phyloP scores from a whole-genome alignment of 30 jellyfish, hydroid and myxozoan genomes.

The Hydractinia symbiolongicarpus region DNA sequence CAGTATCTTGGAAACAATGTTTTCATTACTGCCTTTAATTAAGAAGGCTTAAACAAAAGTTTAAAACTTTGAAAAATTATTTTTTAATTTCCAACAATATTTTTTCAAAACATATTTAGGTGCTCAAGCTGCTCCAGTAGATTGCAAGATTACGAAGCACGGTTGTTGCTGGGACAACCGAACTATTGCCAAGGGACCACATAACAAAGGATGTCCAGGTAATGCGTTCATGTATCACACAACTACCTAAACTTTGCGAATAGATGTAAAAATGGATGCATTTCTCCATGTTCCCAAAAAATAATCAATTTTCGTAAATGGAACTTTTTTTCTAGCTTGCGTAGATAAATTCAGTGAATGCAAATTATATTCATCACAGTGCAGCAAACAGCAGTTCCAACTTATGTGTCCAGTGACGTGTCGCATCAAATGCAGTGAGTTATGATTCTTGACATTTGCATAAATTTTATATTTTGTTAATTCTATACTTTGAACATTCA shows the following conservation, averaged over 20 bases:
- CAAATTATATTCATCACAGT: constrained; percentile 48
- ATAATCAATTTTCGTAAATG: no score
- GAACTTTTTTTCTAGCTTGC: constrained; percentile 42
- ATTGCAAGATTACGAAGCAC: constrained; percentile 49
- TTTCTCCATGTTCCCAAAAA: no score
- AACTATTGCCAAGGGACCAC: constrained; percentile 64
- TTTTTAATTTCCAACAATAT: no score
- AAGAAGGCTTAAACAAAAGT: no score
- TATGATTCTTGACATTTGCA: no score
- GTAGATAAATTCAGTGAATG: constrained; percentile 66
- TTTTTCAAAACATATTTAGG: constrained; percentile 23
- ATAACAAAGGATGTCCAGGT: constrained; percentile 83
- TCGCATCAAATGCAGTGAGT: constrained; percentile 69
- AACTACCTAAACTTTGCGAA: background rate
- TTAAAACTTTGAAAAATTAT: no score
- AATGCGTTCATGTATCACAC: background rate
- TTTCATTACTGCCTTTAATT: no score
- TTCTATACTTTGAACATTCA: no score
- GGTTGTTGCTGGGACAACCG: constrained; percentile 90
- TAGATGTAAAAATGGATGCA: background rate
- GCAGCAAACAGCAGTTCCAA: constrained; percentile 58
- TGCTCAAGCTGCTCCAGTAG: constrained; percentile 41
- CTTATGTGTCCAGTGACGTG: constrained; percentile 73
- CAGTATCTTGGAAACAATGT: no score
- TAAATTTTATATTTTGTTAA: no score